phyloP scores from a whole-genome alignment of 2,113 vertebrate species.

The Oceanodroma tethys region DNA sequence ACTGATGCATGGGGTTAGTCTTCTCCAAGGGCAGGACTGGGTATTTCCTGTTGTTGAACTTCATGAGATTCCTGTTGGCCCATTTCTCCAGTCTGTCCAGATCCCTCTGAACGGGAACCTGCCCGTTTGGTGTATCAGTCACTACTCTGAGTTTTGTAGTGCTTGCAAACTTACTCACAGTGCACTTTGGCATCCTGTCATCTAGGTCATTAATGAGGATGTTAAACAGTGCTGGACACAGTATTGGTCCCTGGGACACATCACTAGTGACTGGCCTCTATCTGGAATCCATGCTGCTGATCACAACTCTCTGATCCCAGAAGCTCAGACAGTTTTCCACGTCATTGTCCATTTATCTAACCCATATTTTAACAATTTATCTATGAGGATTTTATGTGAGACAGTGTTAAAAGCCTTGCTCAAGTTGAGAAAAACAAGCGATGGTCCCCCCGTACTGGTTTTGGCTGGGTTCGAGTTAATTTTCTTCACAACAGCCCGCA shows the following conservation, averaged over 20 bases:
- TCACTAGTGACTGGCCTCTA: background rate
- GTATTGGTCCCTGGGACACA: background rate
- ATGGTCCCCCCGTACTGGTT: background rate
- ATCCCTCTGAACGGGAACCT: background rate
- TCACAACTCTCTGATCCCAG: background rate
- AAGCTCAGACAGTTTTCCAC: background rate
- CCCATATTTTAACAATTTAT: background rate
- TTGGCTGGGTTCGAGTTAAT: background rate
- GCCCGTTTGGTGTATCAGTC: background rate
- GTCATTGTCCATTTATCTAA: background rate
- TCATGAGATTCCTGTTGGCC: background rate
- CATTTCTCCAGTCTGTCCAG: background rate
- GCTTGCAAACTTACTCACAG: background rate
- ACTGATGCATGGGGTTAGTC: background rate
- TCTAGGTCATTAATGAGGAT: background rate
- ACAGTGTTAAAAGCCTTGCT: background rate
- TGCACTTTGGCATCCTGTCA: background rate
- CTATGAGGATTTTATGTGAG: background rate
- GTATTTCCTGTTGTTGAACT: background rate
- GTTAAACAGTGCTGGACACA: background rate
- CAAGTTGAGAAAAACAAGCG: background rate
- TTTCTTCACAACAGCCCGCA: background rate
- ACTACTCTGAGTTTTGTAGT: background rate
- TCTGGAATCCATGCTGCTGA: background rate
- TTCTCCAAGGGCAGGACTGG: background rate